A percentile compares a stretch with the other conserved stretches of the same genome.
Conservation (phyloP, 2,113 vertebrate species). For the Lates calcarifer region DNA sequence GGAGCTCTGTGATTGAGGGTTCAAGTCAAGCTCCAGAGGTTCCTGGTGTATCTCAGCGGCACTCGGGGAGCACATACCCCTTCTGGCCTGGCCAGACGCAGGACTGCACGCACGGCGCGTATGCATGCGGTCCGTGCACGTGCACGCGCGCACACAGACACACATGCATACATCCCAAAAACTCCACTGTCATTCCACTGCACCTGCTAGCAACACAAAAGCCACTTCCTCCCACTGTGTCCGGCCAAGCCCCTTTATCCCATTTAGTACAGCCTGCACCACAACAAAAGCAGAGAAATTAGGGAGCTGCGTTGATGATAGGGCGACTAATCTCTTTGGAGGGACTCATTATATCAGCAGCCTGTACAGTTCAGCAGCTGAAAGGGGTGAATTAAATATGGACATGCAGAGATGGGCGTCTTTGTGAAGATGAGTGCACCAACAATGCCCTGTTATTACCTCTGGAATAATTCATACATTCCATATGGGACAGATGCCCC, state of each 20-base stretch:
- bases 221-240: conserved; percentile 83
- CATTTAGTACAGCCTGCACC: conserved; percentile 76
- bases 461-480: conserved; percentile 78
- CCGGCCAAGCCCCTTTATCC: conserved; percentile 78
- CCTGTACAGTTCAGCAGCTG: conserved; percentile 79
- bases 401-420: conserved; percentile 74
- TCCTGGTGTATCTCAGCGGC: conserved; percentile 81
- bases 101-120: conserved; percentile 17
- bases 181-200: conserved; percentile 76
- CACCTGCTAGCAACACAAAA: conserved; percentile 85
- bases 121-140: conserved; percentile 12
- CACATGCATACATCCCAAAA: conserved; percentile 39
- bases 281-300: conserved; percentile 84
- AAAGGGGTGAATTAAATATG: conserved; percentile 77
- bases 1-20: conserved; percentile 83
- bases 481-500: conserved; percentile 72
- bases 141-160: too few relatives aligned
- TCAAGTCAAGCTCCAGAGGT: conserved; percentile 81
- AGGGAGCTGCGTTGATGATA: conserved; percentile 81
- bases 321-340: conserved; percentile 85
- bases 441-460: conserved; percentile 70
- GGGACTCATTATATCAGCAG: conserved; percentile 79
- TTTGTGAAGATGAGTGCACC: conserved; percentile 75
- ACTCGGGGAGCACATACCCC: conserved; percentile 54
- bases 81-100: conserved; percentile 43